Conservation (phyloP, 2,888 invertebrate genomes). For the Melanchra persicariae region DNA sequence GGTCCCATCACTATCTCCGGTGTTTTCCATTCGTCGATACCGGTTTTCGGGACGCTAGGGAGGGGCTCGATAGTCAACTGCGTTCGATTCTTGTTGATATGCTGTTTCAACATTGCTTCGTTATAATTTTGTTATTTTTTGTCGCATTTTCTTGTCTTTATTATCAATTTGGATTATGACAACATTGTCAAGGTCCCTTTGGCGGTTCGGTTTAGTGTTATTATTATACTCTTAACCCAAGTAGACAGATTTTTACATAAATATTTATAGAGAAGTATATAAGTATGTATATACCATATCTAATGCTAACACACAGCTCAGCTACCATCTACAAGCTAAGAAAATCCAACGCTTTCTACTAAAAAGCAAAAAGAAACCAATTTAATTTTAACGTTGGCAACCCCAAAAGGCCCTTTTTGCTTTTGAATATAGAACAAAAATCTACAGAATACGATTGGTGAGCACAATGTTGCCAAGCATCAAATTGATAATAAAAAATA, state of each 20-base stretch:
- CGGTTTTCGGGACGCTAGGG: slow-evolving; percentile 76
- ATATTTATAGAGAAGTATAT: slow-evolving; percentile 73
- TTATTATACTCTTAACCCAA: slow-evolving; percentile 69
- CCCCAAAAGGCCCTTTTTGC: slow-evolving; percentile 82
- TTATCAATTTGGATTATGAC: slow-evolving; percentile 90
- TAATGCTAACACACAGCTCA: slow-evolving; percentile 81
- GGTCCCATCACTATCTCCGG: slow-evolving; percentile 83
- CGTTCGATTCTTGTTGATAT: slow-evolving; percentile 89
- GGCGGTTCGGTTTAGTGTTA: slow-evolving; percentile 62
- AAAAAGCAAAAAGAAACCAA: slow-evolving; percentile 84
- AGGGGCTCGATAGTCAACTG: slow-evolving; percentile 88
- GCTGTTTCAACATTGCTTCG: slow-evolving; percentile 83
- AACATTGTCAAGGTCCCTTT: slow-evolving; percentile 85
- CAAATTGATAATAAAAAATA: slow-evolving; percentile 89
- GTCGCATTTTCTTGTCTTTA: slow-evolving; percentile 75
- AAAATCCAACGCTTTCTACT: slow-evolving; percentile 83
- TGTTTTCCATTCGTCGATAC: slow-evolving; percentile 81
- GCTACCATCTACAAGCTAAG: slow-evolving; percentile 86
- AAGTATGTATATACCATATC: slow-evolving; percentile 71
- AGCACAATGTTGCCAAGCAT: slow-evolving; percentile 91
- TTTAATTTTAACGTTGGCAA: slow-evolving; percentile 62
- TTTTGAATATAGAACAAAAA: slow-evolving; percentile 73
- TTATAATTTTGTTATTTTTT: slow-evolving; percentile 70
- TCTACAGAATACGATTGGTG: slow-evolving; percentile 79
- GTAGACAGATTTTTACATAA: slow-evolving; percentile 75